Conservation (phyloP, 2,888 invertebrate species). For the Trissolcus japonicus region DNA sequence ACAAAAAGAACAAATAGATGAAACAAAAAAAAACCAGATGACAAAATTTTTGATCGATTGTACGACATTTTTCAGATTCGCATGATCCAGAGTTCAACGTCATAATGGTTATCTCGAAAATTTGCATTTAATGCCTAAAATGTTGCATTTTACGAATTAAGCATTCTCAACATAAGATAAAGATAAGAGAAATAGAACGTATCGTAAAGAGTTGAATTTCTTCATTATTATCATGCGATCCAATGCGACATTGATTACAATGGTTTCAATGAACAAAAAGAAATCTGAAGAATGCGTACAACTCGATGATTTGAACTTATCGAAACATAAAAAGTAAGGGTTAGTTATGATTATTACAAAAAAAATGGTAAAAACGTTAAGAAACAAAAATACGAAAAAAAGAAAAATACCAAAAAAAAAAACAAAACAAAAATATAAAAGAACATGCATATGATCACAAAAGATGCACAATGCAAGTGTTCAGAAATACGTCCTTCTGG, state of each 20-base stretch:
- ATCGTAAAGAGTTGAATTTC: neutral
- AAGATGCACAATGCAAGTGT: slow-evolving; percentile 49
- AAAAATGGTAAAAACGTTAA: no score
- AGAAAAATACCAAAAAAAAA: neutral
- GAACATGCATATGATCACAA: slow-evolving; percentile 31
- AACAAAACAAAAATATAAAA: slow-evolving; percentile 8
- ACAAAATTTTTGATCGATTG: slow-evolving; percentile 29
- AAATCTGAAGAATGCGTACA: slow-evolving; percentile 43
- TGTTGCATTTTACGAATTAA: no score
- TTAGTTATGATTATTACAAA: no score
- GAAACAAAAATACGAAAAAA: no score
- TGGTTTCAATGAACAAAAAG: neutral
- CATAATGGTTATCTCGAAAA: neutral
- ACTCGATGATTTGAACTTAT: slow-evolving; percentile 30
- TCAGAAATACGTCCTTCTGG: slow-evolving; percentile 51
- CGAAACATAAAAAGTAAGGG: slow-evolving; percentile 25
- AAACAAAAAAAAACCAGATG: slow-evolving; percentile 8
- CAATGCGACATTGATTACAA: no score
- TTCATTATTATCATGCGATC: neutral
- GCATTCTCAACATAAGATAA: no score
- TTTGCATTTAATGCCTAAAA: no score
- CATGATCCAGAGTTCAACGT: neutral
- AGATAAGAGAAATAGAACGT: neutral
- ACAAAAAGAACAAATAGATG: neutral
- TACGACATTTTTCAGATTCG: slow-evolving; percentile 39